These are phyloP conservation scores for Acanthurus tractus DNA, from an alignment of 2,797 vertebrate species.

Conservation along the genomic window DNA sequence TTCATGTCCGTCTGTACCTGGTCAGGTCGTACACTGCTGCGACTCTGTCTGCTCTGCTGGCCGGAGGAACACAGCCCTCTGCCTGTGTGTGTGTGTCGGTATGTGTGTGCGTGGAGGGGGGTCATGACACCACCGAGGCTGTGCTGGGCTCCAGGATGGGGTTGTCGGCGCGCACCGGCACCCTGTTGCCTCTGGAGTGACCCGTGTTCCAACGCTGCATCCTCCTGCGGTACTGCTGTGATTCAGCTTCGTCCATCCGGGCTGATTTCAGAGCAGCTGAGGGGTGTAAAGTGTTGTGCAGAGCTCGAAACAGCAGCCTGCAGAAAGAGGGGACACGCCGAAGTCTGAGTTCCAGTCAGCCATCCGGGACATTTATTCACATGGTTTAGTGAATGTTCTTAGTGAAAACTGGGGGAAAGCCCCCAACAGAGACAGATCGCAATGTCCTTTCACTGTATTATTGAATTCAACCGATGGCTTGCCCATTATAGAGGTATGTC, in stretches of 20 bases:
- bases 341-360: neutral
- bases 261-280: constrained; percentile 77
- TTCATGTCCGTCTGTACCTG: neutral
- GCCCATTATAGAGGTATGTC: neutral
- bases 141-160: constrained; percentile 41
- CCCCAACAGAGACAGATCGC: neutral
- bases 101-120: neutral
- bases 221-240: constrained; percentile 56
- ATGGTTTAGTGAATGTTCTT: neutral
- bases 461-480: neutral
- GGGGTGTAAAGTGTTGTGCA: constrained; percentile 85
- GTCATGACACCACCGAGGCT: constrained; percentile 62
- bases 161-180: constrained; percentile 39
- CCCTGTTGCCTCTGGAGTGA: constrained; percentile 13
- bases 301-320: constrained; percentile 85
- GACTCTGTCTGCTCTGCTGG: neutral
- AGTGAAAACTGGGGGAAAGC: neutral
- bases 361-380: neutral
- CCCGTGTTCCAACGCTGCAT: constrained; percentile 77
- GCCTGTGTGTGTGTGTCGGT: neutral
- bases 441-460: neutral
- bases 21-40: neutral
- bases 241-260: constrained; percentile 69
- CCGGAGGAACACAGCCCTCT: neutral
- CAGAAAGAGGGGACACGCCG: constrained; percentile 38